Evolutionary conservation across 2,888 invertebrate genomes (phyloP), one percentile per base, ranked within the genome.

Genomic region (Pilophorus perplexus): DNA sequence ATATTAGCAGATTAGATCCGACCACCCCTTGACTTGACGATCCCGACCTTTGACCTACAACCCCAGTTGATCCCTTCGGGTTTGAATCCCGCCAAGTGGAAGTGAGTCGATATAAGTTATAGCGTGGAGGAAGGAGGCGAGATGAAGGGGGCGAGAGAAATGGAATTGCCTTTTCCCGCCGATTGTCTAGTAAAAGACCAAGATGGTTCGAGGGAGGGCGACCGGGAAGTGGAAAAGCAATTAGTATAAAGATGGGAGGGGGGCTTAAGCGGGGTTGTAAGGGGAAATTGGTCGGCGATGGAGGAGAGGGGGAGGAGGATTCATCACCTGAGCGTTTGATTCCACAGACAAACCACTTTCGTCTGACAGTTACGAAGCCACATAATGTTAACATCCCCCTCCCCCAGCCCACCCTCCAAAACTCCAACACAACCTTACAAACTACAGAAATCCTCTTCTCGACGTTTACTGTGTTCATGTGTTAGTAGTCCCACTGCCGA

Each of bases 201-300:
- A 20, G 23, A 55, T 18, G 55, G 38, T 37, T 22, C n/a, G n/a
- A n/a, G n/a, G n/a, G n/a, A 37, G 55, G 38, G n/a, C 20, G 22
- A 37, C 33, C 55, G 22, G 55, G 55, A 55, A 55, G 55, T 55
- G 37, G 55, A 55, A 55, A 55, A 55, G 55, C 38, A 55, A 55
- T 55, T 55, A 55, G 55, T n/a, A n/a, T n/a, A n/a, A n/a, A n/a
- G n/a, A n/a, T n/a, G n/a, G n/a, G n/a, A n/a, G n/a, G n/a, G n/a
- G n/a, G n/a, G n/a, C n/a, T n/a, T n/a, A n/a, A n/a, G n/a, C n/a
- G n/a, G n/a, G n/a, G n/a, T n/a, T n/a, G n/a, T n/a, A n/a, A n/a
- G n/a, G n/a, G n/a, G n/a, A n/a, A n/a, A n/a, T n/a, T n/a, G n/a
- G n/a, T n/a, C n/a, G n/a, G n/a, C n/a, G n/a, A n/a, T n/a, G n/a